Conservation (phyloP, 2,797 vertebrate species). For the Melanogrammus aeglefinus region DNA sequence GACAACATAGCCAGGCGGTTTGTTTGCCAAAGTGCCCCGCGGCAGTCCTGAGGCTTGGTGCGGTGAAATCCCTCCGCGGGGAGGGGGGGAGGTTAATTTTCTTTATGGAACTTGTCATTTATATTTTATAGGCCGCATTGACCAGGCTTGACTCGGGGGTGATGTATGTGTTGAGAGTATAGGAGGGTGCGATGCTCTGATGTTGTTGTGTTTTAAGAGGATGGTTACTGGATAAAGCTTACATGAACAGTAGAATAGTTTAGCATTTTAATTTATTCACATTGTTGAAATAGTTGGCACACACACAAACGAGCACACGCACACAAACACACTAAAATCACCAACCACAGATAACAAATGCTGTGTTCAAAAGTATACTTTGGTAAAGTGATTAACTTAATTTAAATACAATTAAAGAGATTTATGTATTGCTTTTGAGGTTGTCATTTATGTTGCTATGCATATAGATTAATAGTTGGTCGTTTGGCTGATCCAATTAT, state of each 20-base stretch:
- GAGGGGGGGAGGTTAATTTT: slow-evolving; percentile 41
- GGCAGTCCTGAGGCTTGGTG: slow-evolving; percentile 16
- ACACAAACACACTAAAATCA: no score
- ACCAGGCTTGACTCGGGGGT: background rate
- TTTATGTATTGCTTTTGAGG: no score
- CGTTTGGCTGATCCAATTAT: slow-evolving; percentile 15
- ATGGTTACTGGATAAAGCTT: no score
- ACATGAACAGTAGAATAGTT: no score
- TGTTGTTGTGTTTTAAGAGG: no score
- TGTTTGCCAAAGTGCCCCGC: slow-evolving; percentile 41
- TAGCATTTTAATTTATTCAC: no score
- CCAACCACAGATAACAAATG: no score
- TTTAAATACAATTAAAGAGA: no score
- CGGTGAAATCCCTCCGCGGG: slow-evolving; percentile 11
- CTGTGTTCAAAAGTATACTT: no score
- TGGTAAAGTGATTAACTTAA: no score
- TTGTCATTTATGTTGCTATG: background rate
- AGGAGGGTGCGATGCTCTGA: no score
- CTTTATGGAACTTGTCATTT: slow-evolving; percentile 51
- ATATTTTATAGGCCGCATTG: slow-evolving; percentile 38
- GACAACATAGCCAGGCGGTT: slow-evolving; percentile 41
- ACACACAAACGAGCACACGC: background rate
- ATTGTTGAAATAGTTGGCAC: no score
- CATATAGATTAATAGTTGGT: background rate
- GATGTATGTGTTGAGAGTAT: background rate